A percentile compares a stretch with the other conserved stretches of the same genome.
Conservation (phyloP, 2,888 invertebrate species). For the Mimachlamys varia region DNA sequence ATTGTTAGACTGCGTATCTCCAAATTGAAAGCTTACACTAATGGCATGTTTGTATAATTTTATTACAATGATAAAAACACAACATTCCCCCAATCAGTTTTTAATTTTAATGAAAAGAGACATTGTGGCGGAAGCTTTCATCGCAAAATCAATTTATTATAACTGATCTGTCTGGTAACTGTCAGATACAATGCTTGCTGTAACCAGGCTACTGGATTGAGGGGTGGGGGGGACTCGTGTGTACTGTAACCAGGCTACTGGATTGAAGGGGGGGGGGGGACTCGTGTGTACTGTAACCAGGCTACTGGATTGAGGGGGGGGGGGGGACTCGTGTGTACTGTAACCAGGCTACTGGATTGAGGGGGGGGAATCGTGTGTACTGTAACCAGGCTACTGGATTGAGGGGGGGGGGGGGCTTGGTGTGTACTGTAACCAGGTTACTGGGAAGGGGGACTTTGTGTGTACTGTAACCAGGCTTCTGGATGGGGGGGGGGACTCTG, state of each 20-base stretch:
- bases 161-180: conserved; percentile 11
- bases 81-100: neutral
- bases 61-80: neutral
- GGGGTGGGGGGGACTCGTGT: neutral
- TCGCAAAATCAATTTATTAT: conserved; percentile 4
- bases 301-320: no score
- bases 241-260: neutral
- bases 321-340: no score
- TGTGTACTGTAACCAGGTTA: no score
- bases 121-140: neutral
- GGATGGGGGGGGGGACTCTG: no score
- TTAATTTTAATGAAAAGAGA: conserved; percentile 29
- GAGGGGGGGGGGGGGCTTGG: no score
- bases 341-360: no score
- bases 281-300: no score
- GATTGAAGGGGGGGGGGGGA: no score
- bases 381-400: no score
- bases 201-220: neutral
- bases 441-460: no score
- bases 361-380: no score
- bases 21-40: neutral
- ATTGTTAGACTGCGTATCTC: neutral
- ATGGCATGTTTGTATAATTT: conserved; percentile 13
- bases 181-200: neutral
- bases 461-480: no score